These are phyloP conservation scores for Psilanteris sp. DNA, from an alignment of 1,140 invertebrate genomes.

Conservation along the genomic window DNA sequence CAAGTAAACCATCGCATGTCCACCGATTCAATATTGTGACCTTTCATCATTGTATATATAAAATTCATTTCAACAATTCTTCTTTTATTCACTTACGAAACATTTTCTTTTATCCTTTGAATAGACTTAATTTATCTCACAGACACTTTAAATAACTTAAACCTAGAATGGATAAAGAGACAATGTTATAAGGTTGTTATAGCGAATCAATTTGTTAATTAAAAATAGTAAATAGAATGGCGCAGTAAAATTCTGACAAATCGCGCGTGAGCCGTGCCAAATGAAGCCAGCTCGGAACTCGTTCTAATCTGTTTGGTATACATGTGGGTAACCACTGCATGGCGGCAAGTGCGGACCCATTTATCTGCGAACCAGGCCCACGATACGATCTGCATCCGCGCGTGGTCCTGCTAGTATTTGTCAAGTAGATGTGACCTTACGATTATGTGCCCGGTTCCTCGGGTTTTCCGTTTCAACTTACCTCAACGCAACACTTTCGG, in stretches of 20 bases:
- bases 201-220: constrained; percentile 1
- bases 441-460: constrained; percentile 3
- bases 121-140: constrained; percentile 19
- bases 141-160: constrained; percentile 32
- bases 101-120: constrained; percentile 17
- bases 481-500: constrained; percentile 9
- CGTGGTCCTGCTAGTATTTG: constrained; percentile 34
- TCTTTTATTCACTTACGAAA: constrained; percentile 1
- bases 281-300: constrained; percentile 4
- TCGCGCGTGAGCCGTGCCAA: background rate
- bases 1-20: too few species aligned
- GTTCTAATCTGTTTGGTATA: constrained; percentile 26
- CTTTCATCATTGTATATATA: background rate
- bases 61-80: background rate
- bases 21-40: background rate
- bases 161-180: too few species aligned
- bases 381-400: constrained; percentile 44
- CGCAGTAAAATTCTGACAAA: constrained; percentile 9
- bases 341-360: constrained; percentile 21
- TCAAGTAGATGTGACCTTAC: constrained; percentile 25
- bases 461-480: constrained; percentile 3
- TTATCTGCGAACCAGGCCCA: constrained; percentile 63
- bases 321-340: constrained; percentile 30
- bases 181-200: background rate
- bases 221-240: constrained; percentile 26